Conservation (phyloP, 2,888 invertebrate species). For the Lycaena phlaeas region DNA sequence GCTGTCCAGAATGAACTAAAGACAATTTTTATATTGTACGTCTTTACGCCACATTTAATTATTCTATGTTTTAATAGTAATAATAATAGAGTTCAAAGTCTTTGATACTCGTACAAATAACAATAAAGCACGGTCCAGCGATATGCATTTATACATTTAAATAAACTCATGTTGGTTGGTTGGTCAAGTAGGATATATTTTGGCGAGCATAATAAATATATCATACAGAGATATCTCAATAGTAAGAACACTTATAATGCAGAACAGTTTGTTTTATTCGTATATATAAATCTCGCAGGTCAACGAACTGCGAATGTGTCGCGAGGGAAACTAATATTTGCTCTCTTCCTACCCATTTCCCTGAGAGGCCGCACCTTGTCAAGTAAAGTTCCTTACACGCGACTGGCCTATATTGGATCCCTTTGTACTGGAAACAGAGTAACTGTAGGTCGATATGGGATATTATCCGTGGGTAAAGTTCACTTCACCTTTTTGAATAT, state of each 20-base stretch:
- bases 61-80: background rate
- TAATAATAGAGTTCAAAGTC: background rate
- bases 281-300: constrained; percentile 51
- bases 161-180: background rate
- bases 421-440: constrained; percentile 10
- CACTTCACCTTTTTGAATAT: too few species aligned
- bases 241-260: too few species aligned
- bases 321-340: constrained; percentile 63
- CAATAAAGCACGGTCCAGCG: constrained; percentile 1
- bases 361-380: constrained; percentile 46
- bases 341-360: constrained; percentile 55
- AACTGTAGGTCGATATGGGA: background rate
- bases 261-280: constrained; percentile 28
- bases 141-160: background rate
- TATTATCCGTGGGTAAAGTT: background rate
- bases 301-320: constrained; percentile 55
- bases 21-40: too few species aligned
- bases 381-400: constrained; percentile 51
- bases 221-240: too few species aligned
- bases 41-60: background rate
- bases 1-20: too few species aligned
- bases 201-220: too few species aligned
- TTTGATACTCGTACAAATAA: background rate
- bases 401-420: constrained; percentile 32
- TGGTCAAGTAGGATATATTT: too few species aligned